Conservation (phyloP, 2,888 invertebrate genomes). For the Trypoxylon attenuatum region DNA sequence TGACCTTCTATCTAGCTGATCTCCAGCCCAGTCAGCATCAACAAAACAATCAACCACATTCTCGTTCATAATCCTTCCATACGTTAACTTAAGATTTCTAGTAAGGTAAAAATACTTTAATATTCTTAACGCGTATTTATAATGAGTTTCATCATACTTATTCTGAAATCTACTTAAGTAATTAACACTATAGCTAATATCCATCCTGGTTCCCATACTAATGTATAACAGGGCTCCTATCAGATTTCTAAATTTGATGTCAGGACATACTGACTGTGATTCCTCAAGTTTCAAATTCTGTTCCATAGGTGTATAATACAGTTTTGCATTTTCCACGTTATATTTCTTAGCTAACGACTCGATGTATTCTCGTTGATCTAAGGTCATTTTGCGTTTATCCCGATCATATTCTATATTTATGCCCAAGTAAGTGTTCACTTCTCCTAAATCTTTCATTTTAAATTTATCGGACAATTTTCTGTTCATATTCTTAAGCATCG, state of each 20-base stretch:
- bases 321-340: not conserved
- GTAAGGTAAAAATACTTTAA: conserved; percentile 36
- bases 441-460: not conserved
- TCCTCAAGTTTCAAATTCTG: not conserved
- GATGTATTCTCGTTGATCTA: not conserved
- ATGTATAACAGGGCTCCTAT: conserved; percentile 31
- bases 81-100: conserved; percentile 28
- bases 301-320: not conserved
- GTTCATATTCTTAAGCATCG: conserved; percentile 5
- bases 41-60: conserved; percentile 26
- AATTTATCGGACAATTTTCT: conserved; percentile 11
- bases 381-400: not conserved
- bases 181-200: conserved; percentile 32
- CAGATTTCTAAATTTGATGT: conserved; percentile 16
- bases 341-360: conserved; percentile 5
- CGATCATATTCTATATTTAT: conserved; percentile 2
- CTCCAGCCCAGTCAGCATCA: conserved; percentile 1
- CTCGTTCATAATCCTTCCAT: conserved; percentile 2
- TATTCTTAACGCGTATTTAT: conserved; percentile 29
- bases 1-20: not conserved
- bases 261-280: not conserved
- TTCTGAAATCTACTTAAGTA: conserved; percentile 39
- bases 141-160: conserved; percentile 22
- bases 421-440: conserved; percentile 7
- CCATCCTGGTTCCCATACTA: conserved; percentile 18